Base-by-base conservation (phyloP, 2,113 vertebrate species). In the Mesitornis unicolor region DNA sequence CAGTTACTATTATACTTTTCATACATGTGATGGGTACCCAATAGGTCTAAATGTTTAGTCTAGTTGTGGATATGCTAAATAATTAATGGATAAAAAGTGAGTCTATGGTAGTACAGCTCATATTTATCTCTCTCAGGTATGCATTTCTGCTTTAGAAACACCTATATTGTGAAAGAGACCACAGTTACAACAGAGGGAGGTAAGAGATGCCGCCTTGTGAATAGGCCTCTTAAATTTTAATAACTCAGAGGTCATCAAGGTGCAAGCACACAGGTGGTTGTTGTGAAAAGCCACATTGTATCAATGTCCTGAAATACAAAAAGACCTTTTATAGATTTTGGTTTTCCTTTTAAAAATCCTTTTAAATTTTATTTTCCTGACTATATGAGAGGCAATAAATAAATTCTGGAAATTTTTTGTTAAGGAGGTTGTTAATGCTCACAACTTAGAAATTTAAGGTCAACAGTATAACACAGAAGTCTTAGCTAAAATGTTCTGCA, bases 1-100 rank as follows among this genome's bases (percentile, higher is more conserved):
- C 87, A 94, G 90, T 85, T 96, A 71, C 68, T 80, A 31, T 86
- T 92, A 71, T 4, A 50, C 76, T 89, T 90, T 85, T 86, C n/a
- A 60, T 90, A 80, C 36, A 25, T 63, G 38, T 22, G 10, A 50
- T 22, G 22, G 36, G 69, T 79, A 82, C 38, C 54, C 69, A 90
- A 15, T 77, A 88, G 56, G 57, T 64, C 81, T 89, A 61, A 82
- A 88, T 70, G 43, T 83, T 91, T 77, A 84, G 76, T 65, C 29
- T 12, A 48, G 57, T 92, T 69, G 82, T 74, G 75, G 38, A 50
- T 64, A n/a, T 9, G 1, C 21, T 96, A 48, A 96, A 95, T 95
- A 92, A 92, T 95, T 92, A 84, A 96, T 51, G 64, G 51, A 90
- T 94, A 86, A 95, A 94, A 96, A 84, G 76, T 63, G n/a, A 26